Evolutionary conservation across 2,888 invertebrate genomes (phyloP).

Genomic region (Geotrupes spiniger): DNA sequence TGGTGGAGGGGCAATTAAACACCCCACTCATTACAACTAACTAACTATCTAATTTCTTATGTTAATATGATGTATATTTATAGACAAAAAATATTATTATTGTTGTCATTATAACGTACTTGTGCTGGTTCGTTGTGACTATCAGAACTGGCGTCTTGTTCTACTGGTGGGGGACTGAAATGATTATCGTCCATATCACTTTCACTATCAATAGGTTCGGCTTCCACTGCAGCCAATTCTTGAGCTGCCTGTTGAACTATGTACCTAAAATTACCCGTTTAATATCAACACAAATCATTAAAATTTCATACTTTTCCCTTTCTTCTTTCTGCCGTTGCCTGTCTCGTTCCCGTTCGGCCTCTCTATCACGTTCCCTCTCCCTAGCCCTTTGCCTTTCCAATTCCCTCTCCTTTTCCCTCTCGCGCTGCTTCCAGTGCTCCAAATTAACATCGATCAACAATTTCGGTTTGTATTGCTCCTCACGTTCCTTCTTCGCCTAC

Average conservation of each 20-base stretch:
- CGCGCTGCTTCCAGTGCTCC: constrained; percentile 60
- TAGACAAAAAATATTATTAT: too few relatives aligned
- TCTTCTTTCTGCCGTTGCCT: constrained; percentile 47
- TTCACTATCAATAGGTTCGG: constrained; percentile 74
- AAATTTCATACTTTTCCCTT: constrained; percentile 43
- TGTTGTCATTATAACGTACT: too few relatives aligned
- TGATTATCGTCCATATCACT: constrained; percentile 52
- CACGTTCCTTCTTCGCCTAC: constrained; percentile 56
- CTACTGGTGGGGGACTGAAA: constrained; percentile 42
- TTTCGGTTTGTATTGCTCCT: constrained; percentile 81
- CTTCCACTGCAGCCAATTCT: constrained; percentile 64
- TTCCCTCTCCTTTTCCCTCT: constrained; percentile 57
- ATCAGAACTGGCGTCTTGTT: constrained; percentile 39
- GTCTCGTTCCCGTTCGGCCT: constrained; percentile 68
- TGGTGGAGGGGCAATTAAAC: too few relatives aligned
- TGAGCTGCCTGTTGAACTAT: constrained; percentile 58
- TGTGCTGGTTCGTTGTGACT: constrained; percentile 43
- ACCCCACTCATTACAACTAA: too few relatives aligned
- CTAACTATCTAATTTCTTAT: too few relatives aligned
- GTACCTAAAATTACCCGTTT: too few relatives aligned
- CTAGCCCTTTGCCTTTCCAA: constrained; percentile 54
- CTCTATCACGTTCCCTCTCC: constrained; percentile 82
- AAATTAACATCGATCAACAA: constrained; percentile 71
- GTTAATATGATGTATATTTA: too few relatives aligned
- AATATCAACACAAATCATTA: too few relatives aligned